Evolutionary conservation across 2,888 invertebrate species (phyloP), one percentile per base, ranked within the genome.

Genomic region (Apamea crenata): DNA sequence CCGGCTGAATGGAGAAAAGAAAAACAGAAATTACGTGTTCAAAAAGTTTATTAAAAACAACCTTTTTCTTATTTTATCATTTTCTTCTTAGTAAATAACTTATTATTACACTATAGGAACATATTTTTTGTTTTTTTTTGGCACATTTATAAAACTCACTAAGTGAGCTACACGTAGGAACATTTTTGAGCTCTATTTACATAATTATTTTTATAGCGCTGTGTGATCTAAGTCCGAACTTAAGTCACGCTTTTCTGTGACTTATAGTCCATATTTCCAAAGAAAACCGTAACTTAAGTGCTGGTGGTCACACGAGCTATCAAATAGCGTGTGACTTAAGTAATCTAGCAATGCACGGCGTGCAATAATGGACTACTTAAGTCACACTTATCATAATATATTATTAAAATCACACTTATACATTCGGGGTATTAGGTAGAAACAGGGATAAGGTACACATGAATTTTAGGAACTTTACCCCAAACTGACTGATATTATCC

Each of bases 31-130:
- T 36, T 18, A 4, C 2, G 5, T 12, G 7, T 85, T 47, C 1
- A 29, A 53, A 74, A 63, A 61, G 7, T 65, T 72, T 79, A 84
- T 79, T 77, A 16, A 53, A 56, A 25, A 29, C 4, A 6, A 74
- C 10, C 25, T n/a, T 47, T 76, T 47, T 76, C 47, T 18, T 2
- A 1, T 10, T 36, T 75, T 59, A 3, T 18, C 1, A n/a, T 81
- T 44, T 47, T 40, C 1, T 63, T 83, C 50, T 74, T 8, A 87
- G 71, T 78, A 87, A 78, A 87, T 88, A 66, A 61, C 63, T 80
- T 85, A 87, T 0, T 29, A 32, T 44, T 50, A 70, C 36, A 74
- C 8, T 36, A 70, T 56, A 87, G 84, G 87, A 84, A 84, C 87
- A 78, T 56, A 25, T 70, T 69, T 53, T 29, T 5, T 32, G 10